Percentiles rank a stretch among this genome's conserved stretches.
Evolutionary conservation across 2,888 invertebrate genomes (phyloP).

Genomic region (Pilophorus perplexus): DNA sequence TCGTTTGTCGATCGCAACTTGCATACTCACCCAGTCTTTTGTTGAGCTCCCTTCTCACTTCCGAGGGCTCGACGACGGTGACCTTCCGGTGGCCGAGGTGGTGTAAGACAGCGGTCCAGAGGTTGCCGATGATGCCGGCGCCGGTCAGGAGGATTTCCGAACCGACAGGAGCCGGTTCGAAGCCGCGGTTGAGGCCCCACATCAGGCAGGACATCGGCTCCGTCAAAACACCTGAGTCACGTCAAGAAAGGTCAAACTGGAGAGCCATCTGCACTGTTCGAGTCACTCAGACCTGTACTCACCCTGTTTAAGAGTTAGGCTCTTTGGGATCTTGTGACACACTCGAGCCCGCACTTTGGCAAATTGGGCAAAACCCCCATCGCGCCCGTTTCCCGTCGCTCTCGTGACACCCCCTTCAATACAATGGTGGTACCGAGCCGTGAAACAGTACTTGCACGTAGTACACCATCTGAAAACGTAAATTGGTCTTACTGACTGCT

Average conservation of each 20-base stretch:
- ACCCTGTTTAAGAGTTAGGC: conserved; percentile 62
- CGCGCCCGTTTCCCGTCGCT: conserved; percentile 63
- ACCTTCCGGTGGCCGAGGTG: conserved; percentile 68
- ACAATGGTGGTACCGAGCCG: conserved; percentile 66
- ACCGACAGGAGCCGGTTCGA: conserved; percentile 62
- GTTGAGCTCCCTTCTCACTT: conserved; percentile 51
- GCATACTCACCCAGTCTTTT: conserved; percentile 56
- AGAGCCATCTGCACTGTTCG: no score
- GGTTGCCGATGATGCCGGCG: conserved; percentile 68
- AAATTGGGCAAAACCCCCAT: conserved; percentile 71
- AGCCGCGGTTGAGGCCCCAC: conserved; percentile 63
- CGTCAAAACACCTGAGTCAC: conserved; percentile 59
- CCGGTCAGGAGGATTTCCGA: conserved; percentile 64
- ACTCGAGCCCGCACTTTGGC: conserved; percentile 61
- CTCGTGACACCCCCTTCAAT: conserved; percentile 60
- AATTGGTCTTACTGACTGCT: background rate
- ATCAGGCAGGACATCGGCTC: conserved; percentile 70
- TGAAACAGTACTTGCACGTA: conserved; percentile 62
- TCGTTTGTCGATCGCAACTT: background rate
- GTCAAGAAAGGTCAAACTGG: background rate
- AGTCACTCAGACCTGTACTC: background rate
- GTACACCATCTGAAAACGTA: conserved; percentile 58
- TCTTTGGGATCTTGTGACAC: conserved; percentile 60
- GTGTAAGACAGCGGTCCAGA: conserved; percentile 66
- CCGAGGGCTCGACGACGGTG: conserved; percentile 66